Conservation (phyloP, 2,797 vertebrate species). For the Macrochelys suwanniensis region DNA sequence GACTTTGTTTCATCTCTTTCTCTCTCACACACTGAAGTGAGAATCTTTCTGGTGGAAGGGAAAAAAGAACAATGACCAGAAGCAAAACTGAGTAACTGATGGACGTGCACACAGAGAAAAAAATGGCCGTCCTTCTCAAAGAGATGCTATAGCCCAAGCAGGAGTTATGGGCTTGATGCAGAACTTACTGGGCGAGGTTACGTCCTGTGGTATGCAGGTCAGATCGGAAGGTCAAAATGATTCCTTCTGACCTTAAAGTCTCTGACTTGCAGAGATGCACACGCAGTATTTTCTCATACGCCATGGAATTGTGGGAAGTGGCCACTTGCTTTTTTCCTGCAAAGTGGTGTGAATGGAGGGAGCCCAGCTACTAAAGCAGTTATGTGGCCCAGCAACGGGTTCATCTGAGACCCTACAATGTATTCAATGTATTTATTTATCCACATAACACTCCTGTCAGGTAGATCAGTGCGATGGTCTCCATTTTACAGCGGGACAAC, state of each 20-base stretch:
- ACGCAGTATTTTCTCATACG: background rate
- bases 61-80: background rate
- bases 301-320: background rate
- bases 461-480: background rate
- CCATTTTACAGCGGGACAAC: background rate
- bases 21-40: background rate
- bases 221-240: background rate
- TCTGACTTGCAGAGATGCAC: background rate
- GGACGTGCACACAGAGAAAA: background rate
- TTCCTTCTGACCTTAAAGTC: background rate
- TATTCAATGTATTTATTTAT: background rate
- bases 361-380: background rate
- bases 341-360: background rate
- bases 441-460: background rate
- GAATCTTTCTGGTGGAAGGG: background rate
- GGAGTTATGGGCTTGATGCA: background rate
- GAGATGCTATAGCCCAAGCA: background rate
- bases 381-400: background rate
- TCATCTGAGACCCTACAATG: background rate
- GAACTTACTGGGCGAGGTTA: background rate
- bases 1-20: background rate
- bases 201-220: background rate
- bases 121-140: background rate
- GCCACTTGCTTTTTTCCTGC: background rate
- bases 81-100: background rate